A percentile compares a stretch with the other conserved stretches of the same genome.
phyloP scores from a whole-genome alignment of 2,113 vertebrate genomes.

The Mobula hypostoma region DNA sequence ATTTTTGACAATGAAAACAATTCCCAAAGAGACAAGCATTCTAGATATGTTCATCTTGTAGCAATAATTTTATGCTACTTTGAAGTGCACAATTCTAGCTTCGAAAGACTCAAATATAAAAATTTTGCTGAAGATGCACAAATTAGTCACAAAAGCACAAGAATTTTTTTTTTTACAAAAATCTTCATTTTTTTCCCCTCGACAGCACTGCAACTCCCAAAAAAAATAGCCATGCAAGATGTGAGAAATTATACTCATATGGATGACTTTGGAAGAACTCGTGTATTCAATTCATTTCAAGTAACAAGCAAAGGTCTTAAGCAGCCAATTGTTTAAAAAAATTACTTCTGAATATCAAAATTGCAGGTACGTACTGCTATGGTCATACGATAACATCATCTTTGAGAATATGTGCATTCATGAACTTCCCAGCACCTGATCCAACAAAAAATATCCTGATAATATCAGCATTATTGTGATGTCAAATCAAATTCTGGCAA shows the following conservation, averaged over 20 bases:
- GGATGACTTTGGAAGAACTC: neutral
- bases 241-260: neutral
- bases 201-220: too few relatives aligned
- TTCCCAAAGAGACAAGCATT: too few relatives aligned
- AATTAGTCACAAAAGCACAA: neutral
- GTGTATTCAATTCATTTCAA: neutral
- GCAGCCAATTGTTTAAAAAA: too few relatives aligned
- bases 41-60: too few relatives aligned
- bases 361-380: neutral
- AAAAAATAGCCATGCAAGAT: too few relatives aligned
- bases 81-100: neutral
- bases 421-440: neutral
- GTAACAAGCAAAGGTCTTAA: neutral
- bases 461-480: neutral
- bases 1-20: too few relatives aligned
- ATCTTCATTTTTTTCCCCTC: neutral
- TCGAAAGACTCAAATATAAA: neutral
- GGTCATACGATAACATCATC: too few relatives aligned
- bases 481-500: neutral
- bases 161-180: neutral
- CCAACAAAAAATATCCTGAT: neutral
- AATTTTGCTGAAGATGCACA: neutral
- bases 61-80: too few relatives aligned
- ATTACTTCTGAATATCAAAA: neutral
- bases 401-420: too few relatives aligned